Evolutionary conservation across 2,888 invertebrate genomes (phyloP), one percentile per base, ranked within the genome.

Genomic region (Epistrophella euchroma): DNA sequence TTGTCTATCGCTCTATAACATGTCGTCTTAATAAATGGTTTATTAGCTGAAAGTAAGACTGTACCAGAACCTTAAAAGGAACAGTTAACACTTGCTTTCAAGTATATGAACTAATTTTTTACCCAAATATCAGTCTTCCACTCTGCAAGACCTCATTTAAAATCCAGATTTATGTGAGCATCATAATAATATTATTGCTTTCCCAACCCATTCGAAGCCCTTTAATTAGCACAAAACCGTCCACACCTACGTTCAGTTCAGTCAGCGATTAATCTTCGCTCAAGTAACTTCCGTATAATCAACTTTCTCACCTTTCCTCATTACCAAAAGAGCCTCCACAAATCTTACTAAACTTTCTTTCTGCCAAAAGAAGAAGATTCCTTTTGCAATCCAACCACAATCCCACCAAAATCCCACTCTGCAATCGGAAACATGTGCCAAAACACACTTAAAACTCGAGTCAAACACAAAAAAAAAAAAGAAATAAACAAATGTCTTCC

Each of bases 271-370:
- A 68, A 68, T 68, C 68, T 68, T 68, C 37, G 22, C 68, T 37
- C 32, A 68, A 68, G 17, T 52, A 55, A 52, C 64, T 43, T 64
- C 43, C 64, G 52, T 66, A 32, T 45, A 32, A 64, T 64, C 55
- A 75, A 75, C 35, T 64, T 55, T 40, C 64, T 64, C 74, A 52
- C 56, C 55, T 58, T 35, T 19, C 66, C 79, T 73, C 79, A 81
- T 76, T 76, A 81, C 76, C 71, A 28, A 76, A 81, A 68, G 47
- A 70, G 32, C 17, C 15, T 17, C 52, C 52, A 83, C 62, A 74
- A 74, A 79, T 79, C 70, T 74, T 62, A 43, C 19, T 13, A 70
- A 60, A 56, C 60, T 83, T 78, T 78, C 78, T 70, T 73, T 32
- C 10, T 37, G 19, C 25, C 66, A 76, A 32, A 50, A 37, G 60